These are phyloP conservation scores for Agriopis leucophaearia DNA, from an alignment of 2,888 invertebrate species.

Conservation along the genomic window DNA sequence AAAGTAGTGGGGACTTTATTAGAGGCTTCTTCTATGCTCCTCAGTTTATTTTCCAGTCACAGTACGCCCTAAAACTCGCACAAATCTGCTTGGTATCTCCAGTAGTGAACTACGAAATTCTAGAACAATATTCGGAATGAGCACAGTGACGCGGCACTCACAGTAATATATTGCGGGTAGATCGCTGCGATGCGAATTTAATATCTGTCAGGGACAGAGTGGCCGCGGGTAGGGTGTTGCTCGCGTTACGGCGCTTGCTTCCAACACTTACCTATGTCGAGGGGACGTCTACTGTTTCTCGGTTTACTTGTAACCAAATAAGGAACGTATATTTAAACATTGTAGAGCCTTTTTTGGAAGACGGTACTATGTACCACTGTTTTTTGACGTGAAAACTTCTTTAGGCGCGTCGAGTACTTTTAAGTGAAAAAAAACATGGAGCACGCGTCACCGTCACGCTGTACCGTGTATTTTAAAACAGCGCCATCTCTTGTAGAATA, in stretches of 20 bases:
- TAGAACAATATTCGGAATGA: slow-evolving; percentile 46
- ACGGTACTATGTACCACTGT: too few species aligned
- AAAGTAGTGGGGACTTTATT: too few species aligned
- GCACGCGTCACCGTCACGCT: too few species aligned
- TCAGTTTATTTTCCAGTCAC: not conserved
- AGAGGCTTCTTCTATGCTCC: too few species aligned
- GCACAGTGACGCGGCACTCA: slow-evolving; percentile 28
- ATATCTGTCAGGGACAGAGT: slow-evolving; percentile 81
- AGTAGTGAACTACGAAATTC: not conserved
- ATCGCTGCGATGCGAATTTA: slow-evolving; percentile 77
- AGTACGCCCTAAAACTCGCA: not conserved
- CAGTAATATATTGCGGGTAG: slow-evolving; percentile 74
- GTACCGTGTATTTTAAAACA: too few species aligned
- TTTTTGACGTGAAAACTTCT: too few species aligned
- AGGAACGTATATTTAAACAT: not conserved
- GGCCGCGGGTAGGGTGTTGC: slow-evolving; percentile 53
- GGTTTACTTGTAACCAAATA: not conserved
- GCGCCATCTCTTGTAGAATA: too few species aligned
- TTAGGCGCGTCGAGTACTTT: too few species aligned
- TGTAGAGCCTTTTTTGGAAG: too few species aligned
- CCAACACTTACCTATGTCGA: slow-evolving; percentile 45
- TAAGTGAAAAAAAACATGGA: too few species aligned
- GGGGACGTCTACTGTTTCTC: not conserved
- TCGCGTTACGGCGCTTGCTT: slow-evolving; percentile 51
- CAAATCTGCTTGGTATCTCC: not conserved